phyloP scores from a whole-genome alignment of 2,888 invertebrate species.

The Incurvaria masculella region DNA sequence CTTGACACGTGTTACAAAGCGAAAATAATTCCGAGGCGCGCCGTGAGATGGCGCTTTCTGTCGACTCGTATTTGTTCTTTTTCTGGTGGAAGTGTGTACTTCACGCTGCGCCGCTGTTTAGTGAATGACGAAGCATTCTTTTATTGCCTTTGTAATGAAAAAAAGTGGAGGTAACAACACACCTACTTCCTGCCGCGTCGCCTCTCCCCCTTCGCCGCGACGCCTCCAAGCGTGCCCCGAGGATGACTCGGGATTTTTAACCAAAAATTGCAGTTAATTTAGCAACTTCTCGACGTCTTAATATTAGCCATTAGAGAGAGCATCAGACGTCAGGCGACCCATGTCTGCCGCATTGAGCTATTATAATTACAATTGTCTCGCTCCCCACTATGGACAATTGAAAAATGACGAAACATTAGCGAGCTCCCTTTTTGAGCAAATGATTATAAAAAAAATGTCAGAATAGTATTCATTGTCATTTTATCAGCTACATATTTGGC shows the following conservation, averaged over 20 bases:
- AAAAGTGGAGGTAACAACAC: conserved; percentile 17
- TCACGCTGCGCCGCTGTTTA: conserved; percentile 16
- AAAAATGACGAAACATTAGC: too few relatives aligned
- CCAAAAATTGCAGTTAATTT: conserved; percentile 37
- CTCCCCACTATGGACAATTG: too few relatives aligned
- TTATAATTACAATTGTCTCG: too few relatives aligned
- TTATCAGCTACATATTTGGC: too few relatives aligned
- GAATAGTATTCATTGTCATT: too few relatives aligned
- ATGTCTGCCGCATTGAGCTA: too few relatives aligned
- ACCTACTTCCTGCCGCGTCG: not conserved
- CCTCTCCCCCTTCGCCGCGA: too few relatives aligned
- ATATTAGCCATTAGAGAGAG: conserved; percentile 27
- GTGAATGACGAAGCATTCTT: conserved; percentile 38
- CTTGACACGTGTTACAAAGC: conserved; percentile 54
- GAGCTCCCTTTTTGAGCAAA: too few relatives aligned
- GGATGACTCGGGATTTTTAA: not conserved
- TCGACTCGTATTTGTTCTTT: conserved; percentile 43
- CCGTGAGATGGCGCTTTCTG: conserved; percentile 50
- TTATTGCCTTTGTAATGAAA: conserved; percentile 52
- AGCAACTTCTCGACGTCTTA: conserved; percentile 18
- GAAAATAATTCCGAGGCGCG: conserved; percentile 45
- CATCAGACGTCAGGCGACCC: too few relatives aligned
- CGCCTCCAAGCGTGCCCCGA: not conserved
- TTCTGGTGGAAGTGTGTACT: conserved; percentile 6
- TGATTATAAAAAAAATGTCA: too few relatives aligned